phyloP scores from a whole-genome alignment of 2,888 invertebrate species.

The Holacanthella duospinosa region DNA sequence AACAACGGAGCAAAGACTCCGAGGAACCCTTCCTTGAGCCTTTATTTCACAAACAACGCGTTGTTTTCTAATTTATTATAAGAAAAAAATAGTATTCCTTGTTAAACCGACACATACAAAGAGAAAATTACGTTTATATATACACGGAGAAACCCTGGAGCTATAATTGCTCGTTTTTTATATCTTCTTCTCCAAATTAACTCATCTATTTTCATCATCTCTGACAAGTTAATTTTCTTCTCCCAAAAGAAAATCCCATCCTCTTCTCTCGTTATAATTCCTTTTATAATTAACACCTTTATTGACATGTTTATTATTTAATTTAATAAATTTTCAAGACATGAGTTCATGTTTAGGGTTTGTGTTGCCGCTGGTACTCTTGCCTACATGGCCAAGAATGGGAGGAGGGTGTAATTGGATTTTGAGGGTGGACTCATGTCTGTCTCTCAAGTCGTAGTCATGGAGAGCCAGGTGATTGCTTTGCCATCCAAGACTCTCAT shows the following conservation, averaged over 20 bases:
- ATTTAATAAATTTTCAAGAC: constrained; percentile 6
- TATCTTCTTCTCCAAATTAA: constrained; percentile 1
- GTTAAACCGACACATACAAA: constrained; percentile 3
- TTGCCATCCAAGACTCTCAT: background rate
- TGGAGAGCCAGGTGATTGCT: background rate
- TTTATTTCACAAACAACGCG: background rate
- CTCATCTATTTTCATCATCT: constrained; percentile 6
- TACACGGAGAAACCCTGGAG: background rate
- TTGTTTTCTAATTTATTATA: background rate
- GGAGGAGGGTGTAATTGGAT: constrained; percentile 4
- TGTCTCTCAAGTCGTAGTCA: background rate
- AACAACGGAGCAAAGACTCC: background rate
- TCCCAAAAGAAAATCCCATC: background rate
- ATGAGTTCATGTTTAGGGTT: background rate
- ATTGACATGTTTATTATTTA: constrained; percentile 6
- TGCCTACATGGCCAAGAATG: background rate
- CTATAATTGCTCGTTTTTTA: background rate
- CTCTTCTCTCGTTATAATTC: constrained; percentile 3
- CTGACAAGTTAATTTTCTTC: constrained; percentile 6
- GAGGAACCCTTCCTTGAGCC: no score
- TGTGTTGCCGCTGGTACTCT: background rate
- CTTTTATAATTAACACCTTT: constrained; percentile 6
- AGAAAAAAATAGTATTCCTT: background rate
- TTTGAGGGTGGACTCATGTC: background rate
- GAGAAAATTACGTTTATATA: background rate